Percentiles rank a stretch among this genome's conserved stretches.
Evolutionary conservation across 2,113 vertebrate species (phyloP).

Genomic region (Oxyruncus cristatus): DNA sequence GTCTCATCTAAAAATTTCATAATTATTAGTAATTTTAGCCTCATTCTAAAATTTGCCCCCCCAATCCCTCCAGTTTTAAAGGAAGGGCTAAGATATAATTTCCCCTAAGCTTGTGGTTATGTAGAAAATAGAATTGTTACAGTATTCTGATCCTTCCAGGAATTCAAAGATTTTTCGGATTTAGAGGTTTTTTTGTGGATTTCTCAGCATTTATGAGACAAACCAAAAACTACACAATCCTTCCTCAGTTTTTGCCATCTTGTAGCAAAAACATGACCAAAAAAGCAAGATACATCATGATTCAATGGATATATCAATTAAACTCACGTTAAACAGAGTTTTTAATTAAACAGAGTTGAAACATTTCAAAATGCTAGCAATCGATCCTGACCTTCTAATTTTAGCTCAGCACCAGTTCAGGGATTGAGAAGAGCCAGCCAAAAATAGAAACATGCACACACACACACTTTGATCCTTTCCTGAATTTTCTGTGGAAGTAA

Average conservation of each 20-base stretch:
- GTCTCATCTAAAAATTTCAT: background rate
- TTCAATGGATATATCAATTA: background rate
- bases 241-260: background rate
- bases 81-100: background rate
- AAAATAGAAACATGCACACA: background rate
- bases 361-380: too few relatives aligned
- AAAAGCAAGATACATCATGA: background rate
- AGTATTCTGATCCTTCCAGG: background rate
- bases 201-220: background rate
- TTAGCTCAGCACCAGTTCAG: background rate
- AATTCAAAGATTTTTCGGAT: background rate
- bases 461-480: background rate
- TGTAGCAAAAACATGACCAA: background rate
- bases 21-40: background rate
- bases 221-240: background rate
- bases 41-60: background rate
- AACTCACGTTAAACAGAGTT: too few relatives aligned
- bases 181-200: background rate
- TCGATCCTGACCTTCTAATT: background rate
- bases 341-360: too few relatives aligned
- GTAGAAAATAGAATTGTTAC: background rate
- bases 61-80: background rate
- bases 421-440: background rate
- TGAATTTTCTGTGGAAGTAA: background rate
- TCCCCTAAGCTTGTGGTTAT: background rate